Conservation (phyloP, 2,113 vertebrate species). For the Dinomys branickii region DNA sequence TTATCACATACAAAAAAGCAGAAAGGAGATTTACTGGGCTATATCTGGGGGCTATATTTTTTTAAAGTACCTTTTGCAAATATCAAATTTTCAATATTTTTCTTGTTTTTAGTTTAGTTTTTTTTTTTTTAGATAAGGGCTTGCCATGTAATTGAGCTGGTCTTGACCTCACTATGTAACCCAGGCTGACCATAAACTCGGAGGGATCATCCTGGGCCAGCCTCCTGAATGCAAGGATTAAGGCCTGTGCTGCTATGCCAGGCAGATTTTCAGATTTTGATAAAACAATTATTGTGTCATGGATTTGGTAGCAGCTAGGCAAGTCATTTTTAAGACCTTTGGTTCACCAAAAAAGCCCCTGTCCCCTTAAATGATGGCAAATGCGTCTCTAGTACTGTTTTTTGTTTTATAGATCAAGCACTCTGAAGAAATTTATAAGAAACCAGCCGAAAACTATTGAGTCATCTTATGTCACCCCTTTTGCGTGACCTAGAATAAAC, state of each 20-base stretch:
- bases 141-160: background rate
- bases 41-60: background rate
- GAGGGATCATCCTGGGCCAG: background rate
- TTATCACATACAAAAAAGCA: background rate
- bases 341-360: background rate
- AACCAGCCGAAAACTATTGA: background rate
- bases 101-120: background rate
- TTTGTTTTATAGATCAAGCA: background rate
- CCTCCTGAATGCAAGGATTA: background rate
- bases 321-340: background rate
- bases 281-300: background rate
- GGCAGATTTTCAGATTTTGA: conserved; percentile 6
- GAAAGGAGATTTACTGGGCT: background rate
- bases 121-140: background rate
- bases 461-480: background rate
- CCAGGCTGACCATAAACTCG: background rate
- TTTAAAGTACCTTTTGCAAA: background rate
- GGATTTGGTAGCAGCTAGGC: background rate
- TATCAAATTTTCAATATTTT: conserved; percentile 18
- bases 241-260: background rate
- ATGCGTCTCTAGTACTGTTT: background rate
- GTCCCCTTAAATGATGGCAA: background rate
- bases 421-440: background rate
- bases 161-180: background rate
- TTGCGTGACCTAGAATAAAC: background rate